Base-by-base conservation (phyloP, 1,140 invertebrate species). In the Stegodyphus dumicola region DNA sequence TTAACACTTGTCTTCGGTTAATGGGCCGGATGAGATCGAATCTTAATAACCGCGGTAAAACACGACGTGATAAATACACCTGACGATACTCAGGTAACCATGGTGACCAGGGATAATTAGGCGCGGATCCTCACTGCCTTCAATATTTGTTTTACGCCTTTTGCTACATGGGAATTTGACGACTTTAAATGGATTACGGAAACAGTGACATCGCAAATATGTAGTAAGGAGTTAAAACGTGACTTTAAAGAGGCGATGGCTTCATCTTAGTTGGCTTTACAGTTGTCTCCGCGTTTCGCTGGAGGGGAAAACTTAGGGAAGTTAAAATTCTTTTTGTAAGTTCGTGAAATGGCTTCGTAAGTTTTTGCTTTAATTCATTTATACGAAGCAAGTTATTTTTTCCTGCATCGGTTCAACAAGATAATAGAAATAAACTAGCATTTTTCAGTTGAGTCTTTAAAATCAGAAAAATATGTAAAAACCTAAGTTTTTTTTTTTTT, bases 101-200 rank as follows among this genome's bases (percentile, higher is more conserved):
- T 77, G 74, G 81, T 85, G n/a, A 76, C 81, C 64, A 81, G 10
- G 54, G 56, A 56, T 85, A 85, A 85, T 85, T 85, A 85, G 81
- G n/a, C 56, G 7, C 56, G n/a, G 18, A 48, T 71, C 48, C 49
- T 13, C 49, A 9, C 53, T 11, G 66, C 18, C 52, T 67, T 33
- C 33, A 33, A 51, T 77, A 77, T 60, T 66, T 77, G 48, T 77
- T 65, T 79, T 54, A 80, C 67, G 53, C 77, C 67, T 71, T 56
- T 65, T 54, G 54, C 53, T 13, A 53, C 71, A 75, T 75, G 48
- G n/a, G 17, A 73, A n/a, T 56, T 74, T 74, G 70, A 66, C 60
- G 71, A 83, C 71, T 83, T 65, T 74, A 83, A 83, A 75, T 66
- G 71, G 69, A 83, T 83, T 74, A 83, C 70, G 33, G 18, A 66